Conservation (phyloP, 1,140 invertebrate species). For the Heliconius nattereri region DNA sequence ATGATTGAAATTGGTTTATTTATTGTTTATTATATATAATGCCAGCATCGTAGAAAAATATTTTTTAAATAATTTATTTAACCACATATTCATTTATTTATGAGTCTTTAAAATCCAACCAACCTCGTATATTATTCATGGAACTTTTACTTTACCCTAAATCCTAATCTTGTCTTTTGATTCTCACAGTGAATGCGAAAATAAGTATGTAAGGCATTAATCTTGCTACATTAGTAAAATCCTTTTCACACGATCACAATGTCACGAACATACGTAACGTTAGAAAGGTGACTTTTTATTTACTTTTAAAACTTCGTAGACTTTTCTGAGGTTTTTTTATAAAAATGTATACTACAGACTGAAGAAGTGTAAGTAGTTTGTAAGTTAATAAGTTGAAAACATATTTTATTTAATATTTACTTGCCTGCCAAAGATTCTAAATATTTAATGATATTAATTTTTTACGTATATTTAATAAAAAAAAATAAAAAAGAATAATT, state of each 20-base stretch:
- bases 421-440: neutral
- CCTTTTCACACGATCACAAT: conserved; percentile 21
- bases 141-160: conserved; percentile 16
- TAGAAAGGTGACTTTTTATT: neutral
- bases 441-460: neutral
- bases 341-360: neutral
- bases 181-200: neutral
- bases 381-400: neutral
- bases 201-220: conserved; percentile 17
- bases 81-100: neutral
- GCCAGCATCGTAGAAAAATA: no score
- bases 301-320: neutral
- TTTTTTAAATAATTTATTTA: no score
- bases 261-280: conserved; percentile 21
- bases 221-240: conserved; percentile 23
- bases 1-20: no score
- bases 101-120: neutral
- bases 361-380: neutral
- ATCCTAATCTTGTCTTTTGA: conserved; percentile 21
- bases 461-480: no score
- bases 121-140: neutral
- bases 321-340: neutral
- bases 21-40: no score
- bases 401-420: neutral
- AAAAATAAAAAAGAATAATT: no score